Evolutionary conservation across 2,888 invertebrate genomes (phyloP), one percentile per base, ranked within the genome.

Genomic region (Aelia acuminata): DNA sequence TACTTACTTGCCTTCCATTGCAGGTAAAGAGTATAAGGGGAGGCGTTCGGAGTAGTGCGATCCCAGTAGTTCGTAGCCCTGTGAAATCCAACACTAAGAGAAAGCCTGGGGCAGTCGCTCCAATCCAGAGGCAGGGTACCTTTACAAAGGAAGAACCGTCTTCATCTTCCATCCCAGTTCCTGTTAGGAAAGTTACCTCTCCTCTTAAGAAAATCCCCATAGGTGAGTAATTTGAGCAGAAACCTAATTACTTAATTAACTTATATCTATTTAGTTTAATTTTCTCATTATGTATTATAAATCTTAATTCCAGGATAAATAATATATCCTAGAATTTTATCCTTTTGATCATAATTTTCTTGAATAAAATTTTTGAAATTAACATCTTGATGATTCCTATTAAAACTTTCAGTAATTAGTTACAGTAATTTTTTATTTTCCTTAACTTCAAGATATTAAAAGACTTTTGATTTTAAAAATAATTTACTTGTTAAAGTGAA

Each of bases 111-210:
- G 87, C 43, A 13, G 87, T 88, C 7, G 88, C 85, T 22, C 89
- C 89, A 7, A 92, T 96, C 53, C 96, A 96, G 90, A 94, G 98
- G 48, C 98, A 98, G 92, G 97, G 97, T 22, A 98, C 98, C 0
- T 98, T 98, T 92, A 97, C 97, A 0, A 98, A 98, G 92, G 97
- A 98, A 91, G 96, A 97, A 90, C 93, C 91, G 47, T 91, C 91
- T 3, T 91, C 92, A 26, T 91, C 92, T 48, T 89, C 89, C 39
- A 90, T 90, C 31, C 90, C 90, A 18, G 89, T 90, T 31, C 90
- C 90, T 57, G 89, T 90, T 11, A 90, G 89, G 85, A 90, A 90
- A 87, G 88, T 90, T 47, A 89, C 90, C 26, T 89, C 89, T 48
- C 89, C 90, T n/a, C 89, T 90, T 85, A 90, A 84, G 75, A 90